phyloP scores from a whole-genome alignment of 2,797 vertebrate species.

The Podargus strigoides region DNA sequence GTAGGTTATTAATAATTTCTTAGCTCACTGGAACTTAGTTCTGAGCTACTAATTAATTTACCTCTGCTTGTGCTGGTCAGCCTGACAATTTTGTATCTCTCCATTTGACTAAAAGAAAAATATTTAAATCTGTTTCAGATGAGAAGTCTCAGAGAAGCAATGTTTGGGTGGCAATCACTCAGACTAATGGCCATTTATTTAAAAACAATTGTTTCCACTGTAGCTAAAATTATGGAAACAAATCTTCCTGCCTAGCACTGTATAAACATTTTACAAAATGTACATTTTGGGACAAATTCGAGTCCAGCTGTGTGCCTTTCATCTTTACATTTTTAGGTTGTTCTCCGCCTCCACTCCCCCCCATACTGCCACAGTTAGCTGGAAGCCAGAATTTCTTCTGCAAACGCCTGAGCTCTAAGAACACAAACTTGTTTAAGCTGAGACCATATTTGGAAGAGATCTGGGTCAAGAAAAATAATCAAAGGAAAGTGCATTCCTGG shows the following conservation, averaged over 20 bases:
- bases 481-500: conserved; percentile 65
- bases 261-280: conserved; percentile 49
- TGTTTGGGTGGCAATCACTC: conserved; percentile 43
- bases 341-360: background rate
- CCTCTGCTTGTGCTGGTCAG: background rate
- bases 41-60: background rate
- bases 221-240: conserved; percentile 29
- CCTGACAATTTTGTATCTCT: conserved; percentile 3
- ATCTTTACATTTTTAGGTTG: conserved; percentile 8
- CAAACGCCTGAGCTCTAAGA: conserved; percentile 42
- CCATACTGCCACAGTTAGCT: background rate
- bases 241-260: background rate
- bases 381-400: conserved; percentile 57
- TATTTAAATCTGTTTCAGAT: conserved; percentile 29
- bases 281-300: conserved; percentile 13
- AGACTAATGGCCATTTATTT: conserved; percentile 46
- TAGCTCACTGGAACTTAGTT: background rate
- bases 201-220: conserved; percentile 48
- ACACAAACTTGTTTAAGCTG: conserved; percentile 60
- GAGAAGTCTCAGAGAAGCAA: background rate
- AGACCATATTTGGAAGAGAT: conserved; percentile 69
- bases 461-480: conserved; percentile 71
- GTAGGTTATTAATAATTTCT: background rate
- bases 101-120: conserved; percentile 5
- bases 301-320: conserved; percentile 35